Evolutionary conservation across 2,797 vertebrate species (phyloP), one percentile per base, ranked within the genome.

Genomic region (Helarctos malayanus): DNA sequence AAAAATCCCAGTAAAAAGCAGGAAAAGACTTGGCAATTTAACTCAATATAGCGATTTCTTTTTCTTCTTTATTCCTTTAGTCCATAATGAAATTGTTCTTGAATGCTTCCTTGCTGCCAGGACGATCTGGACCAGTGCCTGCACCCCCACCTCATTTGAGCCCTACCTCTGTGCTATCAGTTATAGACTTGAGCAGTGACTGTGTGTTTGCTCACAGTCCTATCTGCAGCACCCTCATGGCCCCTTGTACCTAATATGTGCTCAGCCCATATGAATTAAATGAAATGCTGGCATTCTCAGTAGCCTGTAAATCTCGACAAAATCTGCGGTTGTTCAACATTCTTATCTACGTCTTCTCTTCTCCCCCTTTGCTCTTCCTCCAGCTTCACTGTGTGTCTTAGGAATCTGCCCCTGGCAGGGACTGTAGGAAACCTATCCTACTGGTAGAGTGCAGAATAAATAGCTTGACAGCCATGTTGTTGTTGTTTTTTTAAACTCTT

Each of bases 81-180:
- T 88, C 79, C 35, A 35, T 68, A 80, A 92, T 47, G 71, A 95
- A 94, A 89, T 95, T 80, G 49, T 89, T 89, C 73, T 95, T n/a
- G 25, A 63, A 49, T 45, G 41, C 13, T 69, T 82, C 75, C 80
- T 69, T 90, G 75, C 38, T 92, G 68, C 65, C 59, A 63, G 63
- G 92, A 86, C 32, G 54, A 69, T 69, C 6, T 92, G 80, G 47
- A 61, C 59, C 57, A n/a, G 12, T 59, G 65, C 59, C 85, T 19
- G 41, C 3, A 68, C 14, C 18, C 41, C 18, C 14, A 65, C 13
- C 12, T 23, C 65, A 76, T 76, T 80, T 52, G 75, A 89, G 35
- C 13, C 35, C 61, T 79, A 32, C 61, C 73, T 69, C 76, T 71
- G 19, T 8, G 0, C 41, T 79, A 11, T 73, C 61, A 79, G 45